A percentile compares a stretch with the other conserved stretches of the same genome.
Evolutionary conservation across 2,113 vertebrate genomes (phyloP).

Genomic region (Brienomyrus longianalis): DNA sequence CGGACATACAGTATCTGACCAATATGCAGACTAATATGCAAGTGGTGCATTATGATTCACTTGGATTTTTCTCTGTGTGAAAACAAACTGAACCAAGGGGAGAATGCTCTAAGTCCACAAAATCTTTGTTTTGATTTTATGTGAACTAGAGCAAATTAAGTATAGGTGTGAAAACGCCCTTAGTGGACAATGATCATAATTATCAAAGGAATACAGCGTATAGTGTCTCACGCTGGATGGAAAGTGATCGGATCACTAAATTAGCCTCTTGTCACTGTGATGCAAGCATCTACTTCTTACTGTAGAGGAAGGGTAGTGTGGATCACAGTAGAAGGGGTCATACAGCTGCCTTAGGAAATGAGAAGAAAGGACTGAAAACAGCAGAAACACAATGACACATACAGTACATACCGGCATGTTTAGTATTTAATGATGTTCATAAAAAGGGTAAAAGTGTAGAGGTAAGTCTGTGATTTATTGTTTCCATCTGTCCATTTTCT

Average conservation of each 20-base stretch:
- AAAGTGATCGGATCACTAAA: background rate
- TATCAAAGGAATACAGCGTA: background rate
- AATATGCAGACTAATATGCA: background rate
- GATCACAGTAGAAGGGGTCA: background rate
- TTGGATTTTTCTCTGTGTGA: background rate
- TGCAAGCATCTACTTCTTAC: background rate
- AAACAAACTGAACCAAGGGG: background rate
- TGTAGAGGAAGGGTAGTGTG: background rate
- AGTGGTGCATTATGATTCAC: background rate
- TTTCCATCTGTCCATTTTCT: no score
- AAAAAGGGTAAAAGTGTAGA: background rate
- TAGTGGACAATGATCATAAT: constrained; percentile 20
- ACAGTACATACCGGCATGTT: background rate
- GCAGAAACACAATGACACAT: background rate
- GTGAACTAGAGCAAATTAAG: background rate
- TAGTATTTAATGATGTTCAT: background rate
- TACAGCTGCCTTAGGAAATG: background rate
- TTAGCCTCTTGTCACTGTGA: background rate
- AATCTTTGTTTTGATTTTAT: background rate
- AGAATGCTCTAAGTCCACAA: background rate
- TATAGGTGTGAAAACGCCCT: background rate
- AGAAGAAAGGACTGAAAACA: background rate
- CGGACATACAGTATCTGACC: background rate
- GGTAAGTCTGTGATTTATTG: background rate
- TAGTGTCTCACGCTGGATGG: background rate